Evolutionary conservation across 2,797 vertebrate species (phyloP).

Genomic region (Meriones psammophilus): DNA sequence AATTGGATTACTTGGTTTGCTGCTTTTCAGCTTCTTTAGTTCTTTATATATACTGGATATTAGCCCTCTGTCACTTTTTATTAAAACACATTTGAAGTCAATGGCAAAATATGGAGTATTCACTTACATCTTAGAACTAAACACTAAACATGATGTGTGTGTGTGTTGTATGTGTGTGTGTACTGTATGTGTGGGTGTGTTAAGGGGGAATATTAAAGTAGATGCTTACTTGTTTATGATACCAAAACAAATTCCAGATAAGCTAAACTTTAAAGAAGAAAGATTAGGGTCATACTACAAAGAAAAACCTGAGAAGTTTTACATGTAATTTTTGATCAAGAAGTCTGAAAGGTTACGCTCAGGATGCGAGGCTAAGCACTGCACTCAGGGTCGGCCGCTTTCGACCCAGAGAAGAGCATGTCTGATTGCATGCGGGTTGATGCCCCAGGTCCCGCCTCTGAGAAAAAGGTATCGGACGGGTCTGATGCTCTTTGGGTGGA

Average conservation of each 20-base stretch:
- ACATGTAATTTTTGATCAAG: slow-evolving; percentile 42
- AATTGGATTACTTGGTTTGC: no score
- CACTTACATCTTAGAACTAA: slow-evolving; percentile 34
- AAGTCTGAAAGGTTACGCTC: slow-evolving; percentile 28
- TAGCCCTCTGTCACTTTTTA: background rate
- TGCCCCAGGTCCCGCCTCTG: no score
- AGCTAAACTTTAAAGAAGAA: slow-evolving; percentile 28
- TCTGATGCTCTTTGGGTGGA: no score
- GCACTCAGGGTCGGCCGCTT: no score
- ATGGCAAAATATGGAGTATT: background rate
- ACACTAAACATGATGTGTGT: background rate
- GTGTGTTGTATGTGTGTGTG: background rate
- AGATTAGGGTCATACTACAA: background rate
- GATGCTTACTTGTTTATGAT: background rate
- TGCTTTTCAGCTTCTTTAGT: no score
- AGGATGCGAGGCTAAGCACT: no score
- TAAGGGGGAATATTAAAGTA: background rate
- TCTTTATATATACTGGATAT: no score
- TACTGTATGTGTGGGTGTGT: background rate
- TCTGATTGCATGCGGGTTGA: no score
- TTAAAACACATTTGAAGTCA: slow-evolving; percentile 61
- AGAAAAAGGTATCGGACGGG: no score
- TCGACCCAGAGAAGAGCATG: no score
- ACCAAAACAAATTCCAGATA: slow-evolving; percentile 19
- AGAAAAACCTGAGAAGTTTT: slow-evolving; percentile 20